Evolutionary conservation across 2,113 vertebrate species (phyloP), one percentile per base, ranked within the genome.

Genomic region (Corapipo altera): DNA sequence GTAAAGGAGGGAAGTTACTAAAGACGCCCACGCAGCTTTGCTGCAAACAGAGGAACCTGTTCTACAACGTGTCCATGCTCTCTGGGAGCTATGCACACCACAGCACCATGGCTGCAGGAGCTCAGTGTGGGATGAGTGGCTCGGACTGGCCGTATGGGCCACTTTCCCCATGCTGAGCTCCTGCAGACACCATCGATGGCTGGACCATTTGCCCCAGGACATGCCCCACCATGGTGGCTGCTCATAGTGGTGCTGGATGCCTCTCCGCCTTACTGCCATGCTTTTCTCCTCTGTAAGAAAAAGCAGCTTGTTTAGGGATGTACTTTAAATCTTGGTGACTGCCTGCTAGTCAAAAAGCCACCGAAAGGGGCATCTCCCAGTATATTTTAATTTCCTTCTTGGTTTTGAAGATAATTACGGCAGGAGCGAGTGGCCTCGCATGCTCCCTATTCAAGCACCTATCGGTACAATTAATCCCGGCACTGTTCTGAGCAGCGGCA

Each of bases 391-490:
- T 93, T 94, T 96, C 88, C 80, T 86, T 48, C 75, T 82, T 2
- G 5, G 73, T 94, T 93, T 69, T 69, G 66, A 70, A 88, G 91
- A 95, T 84, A 85, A 96, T 96, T 89, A 96, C 5, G 35, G 52
- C 93, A 85, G 95, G 49, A 95, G 65, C 4, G 16, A 96, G 91
- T 1, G 52, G 94, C 85, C 95, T 90, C 84, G 72, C 3, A 1
- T 15, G 27, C 88, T 92, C 84, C 57, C 91, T 91, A 96, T 96
- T 98, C 98, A 98, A 95, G 96, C 96, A 97, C 97, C 98, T 97
- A 98, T 97, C 48, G 65, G 90, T 54, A 95, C 95, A 90, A 97
- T 97, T 98, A 98, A 98, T 98, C 97, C 97, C 74, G 1, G 76
- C 80, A 79, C 78, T 77, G 77, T 82, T 97, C 80, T 85, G 85